Evolutionary conservation across 2,888 invertebrate genomes (phyloP).

Genomic region (Pristionchus maxplancki): DNA sequence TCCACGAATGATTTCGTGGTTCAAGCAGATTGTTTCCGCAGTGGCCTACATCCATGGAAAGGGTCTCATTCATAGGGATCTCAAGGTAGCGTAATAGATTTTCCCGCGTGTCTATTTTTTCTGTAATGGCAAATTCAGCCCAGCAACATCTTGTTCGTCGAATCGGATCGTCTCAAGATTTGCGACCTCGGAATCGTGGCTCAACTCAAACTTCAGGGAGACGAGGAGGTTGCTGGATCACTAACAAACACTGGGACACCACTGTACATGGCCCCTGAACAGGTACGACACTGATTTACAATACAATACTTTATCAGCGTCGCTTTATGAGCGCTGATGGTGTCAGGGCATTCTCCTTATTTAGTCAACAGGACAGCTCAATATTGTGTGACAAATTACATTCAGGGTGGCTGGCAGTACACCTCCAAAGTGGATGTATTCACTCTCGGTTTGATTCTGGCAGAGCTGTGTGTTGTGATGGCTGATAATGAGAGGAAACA

Average conservation of each 20-base stretch:
- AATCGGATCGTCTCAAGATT: neutral
- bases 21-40: neutral
- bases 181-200: neutral
- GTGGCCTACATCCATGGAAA: neutral
- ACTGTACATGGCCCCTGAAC: neutral
- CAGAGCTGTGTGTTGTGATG: neutral
- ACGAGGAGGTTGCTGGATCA: neutral
- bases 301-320: no score
- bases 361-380: no score
- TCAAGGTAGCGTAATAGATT: no score
- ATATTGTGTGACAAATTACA: no score
- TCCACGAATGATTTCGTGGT: neutral
- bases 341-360: no score
- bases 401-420: neutral
- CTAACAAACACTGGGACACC: neutral
- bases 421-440: neutral
- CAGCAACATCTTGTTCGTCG: neutral
- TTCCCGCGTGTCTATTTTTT: neutral
- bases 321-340: no score
- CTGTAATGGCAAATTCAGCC: neutral
- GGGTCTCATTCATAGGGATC: neutral
- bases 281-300: no score
- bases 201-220: neutral
- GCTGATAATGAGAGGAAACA: neutral
- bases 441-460: neutral